phyloP scores from a whole-genome alignment of 2,113 vertebrate genomes.

The Nycticorax nycticorax region DNA sequence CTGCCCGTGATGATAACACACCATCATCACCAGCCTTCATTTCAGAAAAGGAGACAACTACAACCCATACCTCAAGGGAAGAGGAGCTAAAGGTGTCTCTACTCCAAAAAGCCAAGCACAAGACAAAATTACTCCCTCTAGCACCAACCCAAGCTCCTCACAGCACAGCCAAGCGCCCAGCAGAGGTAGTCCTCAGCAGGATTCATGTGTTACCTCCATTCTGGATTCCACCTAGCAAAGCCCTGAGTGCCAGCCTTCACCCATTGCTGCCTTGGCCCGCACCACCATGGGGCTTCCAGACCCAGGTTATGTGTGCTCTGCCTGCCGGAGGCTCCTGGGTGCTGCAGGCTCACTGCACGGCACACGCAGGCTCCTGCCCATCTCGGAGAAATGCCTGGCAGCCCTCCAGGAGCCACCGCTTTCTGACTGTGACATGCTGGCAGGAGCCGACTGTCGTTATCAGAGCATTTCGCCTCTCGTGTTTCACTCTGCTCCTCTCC shows the following conservation, averaged over 20 bases:
- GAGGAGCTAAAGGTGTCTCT: background rate
- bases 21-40: background rate
- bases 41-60: background rate
- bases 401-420: background rate
- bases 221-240: background rate
- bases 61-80: background rate
- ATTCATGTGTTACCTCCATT: background rate
- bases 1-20: background rate
- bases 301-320: fast-evolving
- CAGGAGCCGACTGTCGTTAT: background rate
- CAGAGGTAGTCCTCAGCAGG: background rate
- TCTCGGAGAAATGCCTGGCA: background rate
- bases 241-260: background rate
- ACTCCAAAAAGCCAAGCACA: background rate
- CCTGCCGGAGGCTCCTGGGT: background rate
- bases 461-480: background rate
- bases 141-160: background rate
- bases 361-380: background rate
- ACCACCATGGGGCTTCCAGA: background rate
- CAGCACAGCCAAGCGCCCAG: background rate
- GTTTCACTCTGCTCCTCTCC: background rate
- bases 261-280: background rate
- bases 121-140: background rate
- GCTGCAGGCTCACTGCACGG: background rate
- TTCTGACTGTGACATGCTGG: background rate